Percentiles rank a stretch among this genome's conserved stretches.
These are phyloP conservation scores for Smutsia temminckii DNA, from an alignment of 2,797 vertebrate genomes.

Conservation along the genomic window DNA sequence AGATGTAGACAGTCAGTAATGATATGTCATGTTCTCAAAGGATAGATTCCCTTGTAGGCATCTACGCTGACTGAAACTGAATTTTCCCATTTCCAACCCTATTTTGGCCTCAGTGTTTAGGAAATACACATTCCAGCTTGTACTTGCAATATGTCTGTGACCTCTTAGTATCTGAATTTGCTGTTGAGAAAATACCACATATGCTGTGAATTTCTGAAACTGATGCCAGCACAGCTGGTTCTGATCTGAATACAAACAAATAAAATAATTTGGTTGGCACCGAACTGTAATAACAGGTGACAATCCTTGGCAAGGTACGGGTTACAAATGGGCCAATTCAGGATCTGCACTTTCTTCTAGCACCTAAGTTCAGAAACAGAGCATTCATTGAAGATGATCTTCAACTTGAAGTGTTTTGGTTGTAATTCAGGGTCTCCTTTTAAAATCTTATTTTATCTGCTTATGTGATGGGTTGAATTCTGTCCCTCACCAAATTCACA, in stretches of 20 bases:
- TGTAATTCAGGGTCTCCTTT: neutral
- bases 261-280: neutral
- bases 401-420: neutral
- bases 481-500: neutral
- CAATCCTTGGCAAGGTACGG: neutral
- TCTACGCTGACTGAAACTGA: rapidly evolving
- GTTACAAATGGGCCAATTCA: neutral
- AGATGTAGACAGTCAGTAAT: neutral
- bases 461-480: neutral
- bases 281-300: neutral
- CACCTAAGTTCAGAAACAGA: neutral
- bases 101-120: neutral
- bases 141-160: neutral
- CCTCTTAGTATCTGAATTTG: neutral
- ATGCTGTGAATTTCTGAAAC: neutral
- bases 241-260: neutral
- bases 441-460: neutral
- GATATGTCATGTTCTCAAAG: neutral
- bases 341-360: neutral
- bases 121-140: neutral
- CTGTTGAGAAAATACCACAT: neutral
- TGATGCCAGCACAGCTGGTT: slow-evolving; percentile 42
- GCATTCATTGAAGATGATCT: rapidly evolving
- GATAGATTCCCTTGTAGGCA: neutral
- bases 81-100: neutral